These are phyloP conservation scores for Cheilinus undulatus DNA, from an alignment of 2,113 vertebrate species.

Conservation along the genomic window DNA sequence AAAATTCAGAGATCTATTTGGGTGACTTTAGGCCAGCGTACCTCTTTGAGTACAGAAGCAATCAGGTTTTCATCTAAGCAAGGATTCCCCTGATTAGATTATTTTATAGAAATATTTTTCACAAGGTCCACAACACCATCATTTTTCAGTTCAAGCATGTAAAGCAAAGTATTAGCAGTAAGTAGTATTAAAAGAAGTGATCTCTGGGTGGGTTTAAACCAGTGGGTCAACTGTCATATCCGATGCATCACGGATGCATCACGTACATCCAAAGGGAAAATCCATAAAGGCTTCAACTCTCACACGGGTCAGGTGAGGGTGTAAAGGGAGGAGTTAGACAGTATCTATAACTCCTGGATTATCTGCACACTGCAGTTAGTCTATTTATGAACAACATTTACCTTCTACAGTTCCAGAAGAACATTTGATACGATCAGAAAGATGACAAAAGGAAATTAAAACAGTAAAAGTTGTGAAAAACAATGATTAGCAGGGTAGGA, in stretches of 20 bases:
- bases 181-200: slow-evolving; percentile 26
- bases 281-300: slow-evolving; percentile 8
- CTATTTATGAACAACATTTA: slow-evolving; percentile 69
- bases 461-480: slow-evolving; percentile 30
- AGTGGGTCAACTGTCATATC: slow-evolving; percentile 7
- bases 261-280: slow-evolving; percentile 25
- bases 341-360: slow-evolving; percentile 41
- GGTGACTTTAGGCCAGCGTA: background rate
- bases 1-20: slow-evolving; percentile 27
- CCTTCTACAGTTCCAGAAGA: slow-evolving; percentile 81
- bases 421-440: slow-evolving; percentile 67
- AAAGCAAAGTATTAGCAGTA: background rate
- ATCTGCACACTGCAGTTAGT: slow-evolving; percentile 60
- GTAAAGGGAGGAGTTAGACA: slow-evolving; percentile 41
- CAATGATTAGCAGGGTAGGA: slow-evolving; percentile 37
- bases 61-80: background rate
- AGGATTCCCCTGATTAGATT: slow-evolving; percentile 9
- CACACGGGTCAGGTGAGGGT: slow-evolving; percentile 1
- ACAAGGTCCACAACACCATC: background rate
- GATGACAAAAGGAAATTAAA: slow-evolving; percentile 65
- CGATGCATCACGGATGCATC: slow-evolving; percentile 16
- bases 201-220: background rate
- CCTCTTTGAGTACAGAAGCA: background rate
- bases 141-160: slow-evolving; percentile 8
- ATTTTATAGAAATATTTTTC: background rate